Evolutionary conservation across 2,888 invertebrate species (phyloP), one percentile per base, ranked within the genome.

Genomic region (Euproctis similis): DNA sequence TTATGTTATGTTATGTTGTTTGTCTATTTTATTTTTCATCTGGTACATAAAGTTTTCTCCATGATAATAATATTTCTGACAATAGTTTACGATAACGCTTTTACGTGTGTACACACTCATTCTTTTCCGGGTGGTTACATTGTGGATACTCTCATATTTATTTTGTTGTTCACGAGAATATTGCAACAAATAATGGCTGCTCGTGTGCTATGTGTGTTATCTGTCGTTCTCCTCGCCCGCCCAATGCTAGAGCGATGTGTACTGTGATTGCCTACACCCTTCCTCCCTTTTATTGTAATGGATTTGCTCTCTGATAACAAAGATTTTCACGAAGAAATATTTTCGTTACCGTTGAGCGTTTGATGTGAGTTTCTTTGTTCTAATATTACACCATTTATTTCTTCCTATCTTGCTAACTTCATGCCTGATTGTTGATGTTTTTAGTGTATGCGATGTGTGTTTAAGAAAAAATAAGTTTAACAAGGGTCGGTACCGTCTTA

Each of bases 201-300:
- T 28, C 33, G 30, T 37, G 22, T 21, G 10, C 23, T 26, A 28
- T 46, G 33, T 43, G 27, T 36, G 44, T 43, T 40, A 47, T n/a
- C n/a, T n/a, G n/a, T n/a, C n/a, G 44, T 43, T 51, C 48, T 43
- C 35, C 47, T 51, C 33, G 36, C 35, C 30, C 33, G n/a, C n/a
- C n/a, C n/a, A n/a, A n/a, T n/a, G n/a, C n/a, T n/a, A n/a, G 36
- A 31, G 39, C 34, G 51, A 50, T 39, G 39, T 50, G 32, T 26
- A 31, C 28, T 38, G 39, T 31, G 42, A 42, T 42, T 39, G 39
- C 24, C 34, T 24, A 31, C 36, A 28, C 30, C 21, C 29, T 36
- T n/a, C 14, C 31, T 33, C 19, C 17, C 31, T 18, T 42, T 42
- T 33, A 36, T 42, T 37, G 37, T 46, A 36, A 42, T 39, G 24